Conservation (phyloP, 2,888 invertebrate genomes). For the Megaustenia siamemsis region DNA sequence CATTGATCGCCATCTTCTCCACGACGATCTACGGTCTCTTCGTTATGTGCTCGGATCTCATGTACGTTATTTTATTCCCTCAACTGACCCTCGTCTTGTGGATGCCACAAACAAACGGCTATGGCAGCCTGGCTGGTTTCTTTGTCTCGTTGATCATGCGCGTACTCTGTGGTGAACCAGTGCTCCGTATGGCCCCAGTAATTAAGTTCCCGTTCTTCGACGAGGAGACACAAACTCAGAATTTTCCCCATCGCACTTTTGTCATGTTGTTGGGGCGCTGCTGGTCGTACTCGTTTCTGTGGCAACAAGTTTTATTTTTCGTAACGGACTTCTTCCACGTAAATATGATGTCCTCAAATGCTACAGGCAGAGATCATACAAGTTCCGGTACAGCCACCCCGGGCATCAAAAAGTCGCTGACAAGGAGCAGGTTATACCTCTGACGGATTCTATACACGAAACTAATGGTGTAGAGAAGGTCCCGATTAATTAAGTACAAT, state of each 20-base stretch:
- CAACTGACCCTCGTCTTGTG: constrained; percentile 67
- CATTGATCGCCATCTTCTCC: constrained; percentile 60
- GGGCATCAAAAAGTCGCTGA: not conserved
- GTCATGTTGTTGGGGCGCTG: constrained; percentile 49
- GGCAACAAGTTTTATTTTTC: constrained; percentile 35
- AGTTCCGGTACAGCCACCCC: not conserved
- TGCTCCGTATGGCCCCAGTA: constrained; percentile 42
- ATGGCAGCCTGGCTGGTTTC: constrained; percentile 54
- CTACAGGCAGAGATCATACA: constrained; percentile 39
- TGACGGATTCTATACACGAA: too few relatives aligned
- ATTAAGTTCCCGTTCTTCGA: constrained; percentile 50
- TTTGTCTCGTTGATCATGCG: constrained; percentile 44
- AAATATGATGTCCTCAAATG: constrained; percentile 56
- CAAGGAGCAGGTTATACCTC: not conserved
- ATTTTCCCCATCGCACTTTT: constrained; percentile 50
- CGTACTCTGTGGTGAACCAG: constrained; percentile 48
- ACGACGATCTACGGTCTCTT: constrained; percentile 64
- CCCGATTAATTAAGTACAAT: too few relatives aligned
- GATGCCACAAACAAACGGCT: constrained; percentile 53
- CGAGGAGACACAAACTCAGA: constrained; percentile 25
- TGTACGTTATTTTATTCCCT: constrained; percentile 67
- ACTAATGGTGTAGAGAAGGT: too few relatives aligned
- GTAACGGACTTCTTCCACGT: constrained; percentile 40
- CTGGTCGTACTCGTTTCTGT: constrained; percentile 42
- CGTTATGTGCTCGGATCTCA: constrained; percentile 65